Evolutionary conservation across 2,113 vertebrate species (phyloP).

Genomic region (Bothrops jararaca): DNA sequence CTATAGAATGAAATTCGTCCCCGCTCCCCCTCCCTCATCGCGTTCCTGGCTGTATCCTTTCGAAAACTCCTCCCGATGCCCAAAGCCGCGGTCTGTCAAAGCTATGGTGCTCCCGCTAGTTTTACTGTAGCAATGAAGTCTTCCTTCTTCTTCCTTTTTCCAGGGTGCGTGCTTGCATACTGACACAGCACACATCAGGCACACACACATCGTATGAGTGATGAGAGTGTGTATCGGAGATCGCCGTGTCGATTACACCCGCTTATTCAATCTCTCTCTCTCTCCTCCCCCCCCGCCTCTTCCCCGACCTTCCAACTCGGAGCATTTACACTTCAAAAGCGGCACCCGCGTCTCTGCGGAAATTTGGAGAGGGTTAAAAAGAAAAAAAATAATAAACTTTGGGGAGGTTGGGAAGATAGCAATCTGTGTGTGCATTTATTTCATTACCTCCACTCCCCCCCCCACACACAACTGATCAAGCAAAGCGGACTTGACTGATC

Average conservation of each 20-base stretch:
- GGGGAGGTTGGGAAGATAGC: slow-evolving; percentile 62
- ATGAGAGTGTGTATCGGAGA: no score
- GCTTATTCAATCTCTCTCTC: slow-evolving; percentile 7
- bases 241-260: no score
- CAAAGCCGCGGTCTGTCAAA: no score
- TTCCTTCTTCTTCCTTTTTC: no score
- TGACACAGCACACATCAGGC: no score
- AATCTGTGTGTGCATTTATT: slow-evolving; percentile 68
- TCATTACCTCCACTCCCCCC: slow-evolving; percentile 66
- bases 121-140: no score
- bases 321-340: slow-evolving; percentile 84
- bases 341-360: slow-evolving; percentile 71
- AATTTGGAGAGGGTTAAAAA: slow-evolving; percentile 64
- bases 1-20: no score
- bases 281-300: slow-evolving; percentile 32
- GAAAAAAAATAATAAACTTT: slow-evolving; percentile 76
- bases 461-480: slow-evolving; percentile 50
- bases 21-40: neutral
- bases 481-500: slow-evolving; percentile 53
- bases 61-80: no score
- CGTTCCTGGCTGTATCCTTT: no score
- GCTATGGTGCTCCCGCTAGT: no score
- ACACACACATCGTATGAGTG: no score
- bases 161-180: no score
- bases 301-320: slow-evolving; percentile 53